Evolutionary conservation across 2,797 vertebrate species (phyloP), one percentile per base, ranked within the genome.

Genomic region (Arvicola amphibius): DNA sequence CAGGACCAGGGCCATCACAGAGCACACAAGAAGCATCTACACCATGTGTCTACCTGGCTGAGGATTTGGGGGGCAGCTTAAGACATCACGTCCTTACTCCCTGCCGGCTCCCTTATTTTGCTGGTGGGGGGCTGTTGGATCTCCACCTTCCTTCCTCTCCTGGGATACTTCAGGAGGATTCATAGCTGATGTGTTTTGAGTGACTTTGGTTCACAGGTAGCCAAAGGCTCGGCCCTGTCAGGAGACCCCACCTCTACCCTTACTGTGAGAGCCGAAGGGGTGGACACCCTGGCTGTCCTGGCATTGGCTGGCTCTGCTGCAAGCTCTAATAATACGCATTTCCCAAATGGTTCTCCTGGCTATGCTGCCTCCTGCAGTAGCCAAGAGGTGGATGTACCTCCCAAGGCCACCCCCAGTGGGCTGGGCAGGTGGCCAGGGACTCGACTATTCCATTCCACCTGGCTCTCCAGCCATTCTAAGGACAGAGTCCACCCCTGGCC

Each of bases 271-370:
- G 97, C 16, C 97, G 84, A 88, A 97, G 98, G 98, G 97, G 98
- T 19, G 98, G 98, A 98, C 29, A 59, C 93, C 95, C 97, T 98
- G 98, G 98, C 98, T 94, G 95, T 46, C 0, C 90, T 56, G 95
- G 97, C 96, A 98, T 98, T 98, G 98, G 98, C 94, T 98, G 98
- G 98, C 92, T 95, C 93, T 21, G 51, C 10, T 76, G 76, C 80
- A 13, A 40, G 81, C 95, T 96, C 69, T 3, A n/a, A 37, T n/a
- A 96, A 98, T 94, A 4, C 69, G 29, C 92, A n/a, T 96, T 97
- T 97, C 98, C 88, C 91, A 95, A 59, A n/a, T 14, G 95, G 90
- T 96, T 95, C 95, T 92, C 51, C 59, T 37, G 97, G 97, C 97
- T 0, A 34, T 88, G 93, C 17, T 0, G 27, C 85, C 69, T 23